These are phyloP conservation scores for Cheiracanthium punctorium DNA, from an alignment of 2,888 invertebrate genomes.

Conservation along the genomic window DNA sequence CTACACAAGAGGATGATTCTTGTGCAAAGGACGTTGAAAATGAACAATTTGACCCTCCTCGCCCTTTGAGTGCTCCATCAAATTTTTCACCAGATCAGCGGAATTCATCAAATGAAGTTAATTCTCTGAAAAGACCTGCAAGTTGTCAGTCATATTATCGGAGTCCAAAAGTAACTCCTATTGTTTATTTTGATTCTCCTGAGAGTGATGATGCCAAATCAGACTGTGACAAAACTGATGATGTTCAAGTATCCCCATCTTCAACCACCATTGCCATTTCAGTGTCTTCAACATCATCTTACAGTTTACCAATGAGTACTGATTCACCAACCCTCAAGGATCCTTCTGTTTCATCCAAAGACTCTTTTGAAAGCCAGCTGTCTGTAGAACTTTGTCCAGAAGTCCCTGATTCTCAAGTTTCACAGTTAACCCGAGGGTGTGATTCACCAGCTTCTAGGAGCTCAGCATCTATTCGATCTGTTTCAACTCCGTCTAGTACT, in stretches of 20 bases:
- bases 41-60: conserved; percentile 49
- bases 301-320: conserved; percentile 23
- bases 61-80: conserved; percentile 59
- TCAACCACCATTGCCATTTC: conserved; percentile 27
- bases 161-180: conserved; percentile 50
- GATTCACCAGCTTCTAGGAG: conserved; percentile 1
- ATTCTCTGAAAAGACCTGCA: conserved; percentile 50
- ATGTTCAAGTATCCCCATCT: conserved; percentile 31
- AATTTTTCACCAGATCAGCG: conserved; percentile 36
- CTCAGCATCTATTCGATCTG: conserved; percentile 16
- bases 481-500: conserved; percentile 53
- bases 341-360: neutral
- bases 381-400: neutral
- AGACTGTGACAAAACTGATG: conserved; percentile 50
- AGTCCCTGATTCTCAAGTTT: neutral
- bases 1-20: conserved; percentile 13
- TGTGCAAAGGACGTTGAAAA: neutral
- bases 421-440: neutral
- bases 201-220: conserved; percentile 50
- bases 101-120: conserved; percentile 34
- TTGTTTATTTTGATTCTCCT: conserved; percentile 53
- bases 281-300: conserved; percentile 21
- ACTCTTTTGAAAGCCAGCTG: conserved; percentile 19
- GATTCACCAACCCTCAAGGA: conserved; percentile 32
- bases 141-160: conserved; percentile 60